Conservation (phyloP, 2,888 invertebrate genomes). For the Sericinus montela region DNA sequence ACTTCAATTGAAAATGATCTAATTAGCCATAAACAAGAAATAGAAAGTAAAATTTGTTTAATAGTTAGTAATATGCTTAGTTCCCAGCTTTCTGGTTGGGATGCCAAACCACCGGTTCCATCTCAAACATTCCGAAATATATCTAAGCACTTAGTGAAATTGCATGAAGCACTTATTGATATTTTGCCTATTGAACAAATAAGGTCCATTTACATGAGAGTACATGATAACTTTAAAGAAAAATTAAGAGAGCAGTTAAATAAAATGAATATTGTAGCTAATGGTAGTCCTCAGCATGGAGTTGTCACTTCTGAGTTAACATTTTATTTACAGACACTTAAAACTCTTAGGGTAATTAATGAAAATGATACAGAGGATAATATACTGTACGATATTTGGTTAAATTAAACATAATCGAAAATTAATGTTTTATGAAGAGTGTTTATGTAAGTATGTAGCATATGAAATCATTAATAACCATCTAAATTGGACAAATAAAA, state of each 20-base stretch:
- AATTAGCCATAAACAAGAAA: slow-evolving; percentile 93
- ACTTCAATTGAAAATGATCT: slow-evolving; percentile 88
- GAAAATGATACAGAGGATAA: slow-evolving; percentile 85
- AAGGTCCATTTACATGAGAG: slow-evolving; percentile 85
- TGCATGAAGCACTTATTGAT: slow-evolving; percentile 93
- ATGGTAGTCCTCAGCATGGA: slow-evolving; percentile 98
- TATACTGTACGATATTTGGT: slow-evolving; percentile 91
- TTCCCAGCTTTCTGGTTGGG: slow-evolving; percentile 92
- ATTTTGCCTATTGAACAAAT: slow-evolving; percentile 90
- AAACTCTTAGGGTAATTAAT: slow-evolving; percentile 88
- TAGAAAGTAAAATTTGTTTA: slow-evolving; percentile 93
- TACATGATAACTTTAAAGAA: slow-evolving; percentile 92
- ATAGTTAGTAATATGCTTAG: slow-evolving; percentile 93
- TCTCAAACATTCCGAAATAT: slow-evolving; percentile 93
- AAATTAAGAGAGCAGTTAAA: slow-evolving; percentile 90
- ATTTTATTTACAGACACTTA: slow-evolving; percentile 93
- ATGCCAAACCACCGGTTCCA: slow-evolving; percentile 96
- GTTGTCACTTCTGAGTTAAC: slow-evolving; percentile 95
- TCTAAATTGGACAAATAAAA: slow-evolving; percentile 8
- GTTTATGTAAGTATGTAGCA: not conserved
- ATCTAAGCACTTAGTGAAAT: slow-evolving; percentile 91
- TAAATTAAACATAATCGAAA: slow-evolving; percentile 61
- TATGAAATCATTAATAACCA: slow-evolving; percentile 12
- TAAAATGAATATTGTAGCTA: slow-evolving; percentile 93
- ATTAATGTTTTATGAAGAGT: not conserved